Evolutionary conservation across 2,888 invertebrate genomes (phyloP).

Genomic region (Gibbula magus): DNA sequence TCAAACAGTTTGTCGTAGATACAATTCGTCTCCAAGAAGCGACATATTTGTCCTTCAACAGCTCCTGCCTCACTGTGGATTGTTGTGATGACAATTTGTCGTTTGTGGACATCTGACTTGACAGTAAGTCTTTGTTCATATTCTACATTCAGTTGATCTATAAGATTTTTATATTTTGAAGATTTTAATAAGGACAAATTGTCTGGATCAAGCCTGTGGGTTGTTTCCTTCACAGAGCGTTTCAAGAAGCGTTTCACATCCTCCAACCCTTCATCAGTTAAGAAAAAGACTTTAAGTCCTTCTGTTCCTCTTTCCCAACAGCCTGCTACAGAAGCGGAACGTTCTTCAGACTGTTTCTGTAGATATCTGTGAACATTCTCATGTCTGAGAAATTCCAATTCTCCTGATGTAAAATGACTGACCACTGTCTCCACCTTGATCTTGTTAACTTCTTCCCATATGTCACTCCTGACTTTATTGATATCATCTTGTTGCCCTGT

Average conservation of each 20-base stretch:
- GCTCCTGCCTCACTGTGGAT: not conserved
- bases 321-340: not conserved
- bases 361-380: not conserved
- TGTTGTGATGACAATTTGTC: not conserved
- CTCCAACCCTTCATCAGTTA: not conserved
- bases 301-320: not conserved
- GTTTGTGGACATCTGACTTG: not conserved
- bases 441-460: not conserved
- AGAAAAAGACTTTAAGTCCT: not conserved
- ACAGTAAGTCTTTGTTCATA: not conserved
- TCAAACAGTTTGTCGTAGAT: not conserved
- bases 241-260: not conserved
- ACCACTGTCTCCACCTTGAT: not conserved
- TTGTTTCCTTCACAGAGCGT: not conserved
- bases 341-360: not conserved
- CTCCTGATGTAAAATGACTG: not conserved
- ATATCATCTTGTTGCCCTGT: not conserved
- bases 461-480: not conserved
- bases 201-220: not conserved
- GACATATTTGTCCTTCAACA: not conserved
- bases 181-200: not conserved
- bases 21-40: not conserved
- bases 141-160: not conserved
- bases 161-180: not conserved
- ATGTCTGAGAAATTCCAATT: not conserved